phyloP scores from a whole-genome alignment of 2,888 invertebrate genomes.

The Nasonia oneida region DNA sequence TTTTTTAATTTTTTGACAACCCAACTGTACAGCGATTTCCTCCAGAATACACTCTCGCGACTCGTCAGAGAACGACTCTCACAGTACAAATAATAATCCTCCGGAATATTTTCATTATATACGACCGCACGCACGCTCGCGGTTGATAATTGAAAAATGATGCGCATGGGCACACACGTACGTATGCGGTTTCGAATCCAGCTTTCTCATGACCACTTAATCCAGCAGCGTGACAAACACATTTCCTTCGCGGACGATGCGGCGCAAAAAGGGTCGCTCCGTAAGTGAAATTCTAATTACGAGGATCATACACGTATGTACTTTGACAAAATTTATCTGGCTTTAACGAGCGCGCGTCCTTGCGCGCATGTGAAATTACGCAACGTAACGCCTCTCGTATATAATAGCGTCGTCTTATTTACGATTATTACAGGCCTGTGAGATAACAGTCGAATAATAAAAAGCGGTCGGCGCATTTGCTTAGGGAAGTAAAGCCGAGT shows the following conservation, averaged over 20 bases:
- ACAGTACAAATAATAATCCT: too few relatives aligned
- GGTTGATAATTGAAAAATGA: constrained; percentile 30
- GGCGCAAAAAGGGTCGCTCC: neutral
- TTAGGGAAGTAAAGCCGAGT: constrained; percentile 13
- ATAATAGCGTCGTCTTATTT: constrained; percentile 36
- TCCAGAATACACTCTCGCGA: too few relatives aligned
- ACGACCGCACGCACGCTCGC: neutral
- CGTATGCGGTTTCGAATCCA: neutral
- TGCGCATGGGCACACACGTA: neutral
- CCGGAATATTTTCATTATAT: neutral
- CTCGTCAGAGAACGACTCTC: too few relatives aligned
- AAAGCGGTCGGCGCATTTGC: constrained; percentile 25
- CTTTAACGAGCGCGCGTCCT: constrained; percentile 23
- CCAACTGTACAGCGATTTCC: too few relatives aligned
- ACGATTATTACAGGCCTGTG: constrained; percentile 46
- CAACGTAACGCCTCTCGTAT: constrained; percentile 20
- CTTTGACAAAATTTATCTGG: constrained; percentile 9
- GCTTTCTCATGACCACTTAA: neutral
- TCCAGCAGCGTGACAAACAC: neutral
- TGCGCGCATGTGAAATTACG: constrained; percentile 52
- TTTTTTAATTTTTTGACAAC: too few relatives aligned
- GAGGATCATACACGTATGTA: neutral
- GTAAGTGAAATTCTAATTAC: constrained; percentile 10
- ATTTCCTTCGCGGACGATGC: neutral
- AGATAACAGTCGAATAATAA: constrained; percentile 24